Evolutionary conservation across 2,888 invertebrate genomes (phyloP).

Genomic region (Acronicta leporina): DNA sequence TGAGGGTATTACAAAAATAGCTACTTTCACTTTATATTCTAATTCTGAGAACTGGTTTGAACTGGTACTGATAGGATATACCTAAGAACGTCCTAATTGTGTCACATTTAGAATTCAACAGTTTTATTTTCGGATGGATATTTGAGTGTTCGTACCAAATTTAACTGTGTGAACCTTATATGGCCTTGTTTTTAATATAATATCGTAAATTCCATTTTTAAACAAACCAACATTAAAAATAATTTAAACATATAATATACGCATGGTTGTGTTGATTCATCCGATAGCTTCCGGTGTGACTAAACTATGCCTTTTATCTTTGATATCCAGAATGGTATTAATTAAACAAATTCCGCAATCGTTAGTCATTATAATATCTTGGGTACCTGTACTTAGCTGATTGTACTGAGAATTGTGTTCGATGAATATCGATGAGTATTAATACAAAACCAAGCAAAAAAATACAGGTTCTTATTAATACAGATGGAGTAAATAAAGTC

Average conservation of each 20-base stretch:
- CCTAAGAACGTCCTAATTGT: too few species aligned
- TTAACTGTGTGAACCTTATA: not conserved
- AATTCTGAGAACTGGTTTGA: not conserved
- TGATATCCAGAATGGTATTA: slow-evolving; percentile 54
- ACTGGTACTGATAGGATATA: not conserved
- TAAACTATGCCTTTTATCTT: slow-evolving; percentile 64
- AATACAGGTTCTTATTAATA: too few species aligned
- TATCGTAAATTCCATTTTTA: slow-evolving; percentile 4
- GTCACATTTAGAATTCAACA: too few species aligned
- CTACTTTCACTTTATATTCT: slow-evolving; percentile 13
- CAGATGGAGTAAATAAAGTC: too few species aligned
- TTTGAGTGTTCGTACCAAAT: not conserved
- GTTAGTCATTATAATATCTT: slow-evolving; percentile 53
- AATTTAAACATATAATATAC: slow-evolving; percentile 28
- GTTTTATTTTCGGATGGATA: too few species aligned
- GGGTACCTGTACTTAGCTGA: slow-evolving; percentile 27
- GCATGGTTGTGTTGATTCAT: slow-evolving; percentile 63
- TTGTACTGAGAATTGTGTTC: slow-evolving; percentile 29
- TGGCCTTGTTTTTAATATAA: slow-evolving; percentile 1
- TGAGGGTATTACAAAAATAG: slow-evolving; percentile 3
- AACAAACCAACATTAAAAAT: slow-evolving; percentile 8
- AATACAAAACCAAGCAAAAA: too few species aligned
- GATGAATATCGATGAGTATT: not conserved
- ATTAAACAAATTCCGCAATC: slow-evolving; percentile 56
- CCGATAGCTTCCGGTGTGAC: slow-evolving; percentile 61